These are phyloP conservation scores for Thyatira batis DNA, from an alignment of 2,888 invertebrate species.

Conservation along the genomic window DNA sequence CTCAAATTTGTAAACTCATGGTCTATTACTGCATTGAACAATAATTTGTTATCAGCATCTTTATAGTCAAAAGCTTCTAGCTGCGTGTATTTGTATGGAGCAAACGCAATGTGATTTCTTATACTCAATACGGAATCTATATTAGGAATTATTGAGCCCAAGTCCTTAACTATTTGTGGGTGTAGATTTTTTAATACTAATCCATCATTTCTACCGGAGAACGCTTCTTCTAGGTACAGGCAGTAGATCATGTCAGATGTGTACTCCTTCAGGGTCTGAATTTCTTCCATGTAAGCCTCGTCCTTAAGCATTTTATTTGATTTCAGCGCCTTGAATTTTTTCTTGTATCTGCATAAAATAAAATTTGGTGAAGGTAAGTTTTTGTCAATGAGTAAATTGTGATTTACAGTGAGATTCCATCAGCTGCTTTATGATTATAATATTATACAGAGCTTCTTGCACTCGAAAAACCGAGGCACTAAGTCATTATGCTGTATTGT, in stretches of 20 bases:
- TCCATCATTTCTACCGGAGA: slow-evolving; percentile 47
- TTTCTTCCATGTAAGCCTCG: slow-evolving; percentile 36
- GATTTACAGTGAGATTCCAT: too few relatives aligned
- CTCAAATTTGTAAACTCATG: slow-evolving; percentile 49
- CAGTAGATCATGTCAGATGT: slow-evolving; percentile 62
- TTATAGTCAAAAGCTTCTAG: slow-evolving; percentile 36
- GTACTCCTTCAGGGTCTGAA: slow-evolving; percentile 47
- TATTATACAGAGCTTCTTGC: too few relatives aligned
- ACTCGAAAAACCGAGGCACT: too few relatives aligned
- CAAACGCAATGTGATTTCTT: slow-evolving; percentile 64
- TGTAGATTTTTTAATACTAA: slow-evolving; percentile 56
- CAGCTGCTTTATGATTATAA: too few relatives aligned
- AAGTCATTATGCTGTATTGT: too few relatives aligned
- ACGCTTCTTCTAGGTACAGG: slow-evolving; percentile 55
- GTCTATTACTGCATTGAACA: slow-evolving; percentile 50
- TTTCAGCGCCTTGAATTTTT: slow-evolving; percentile 45
- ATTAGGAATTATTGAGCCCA: slow-evolving; percentile 52
- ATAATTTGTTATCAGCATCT: slow-evolving; percentile 50
- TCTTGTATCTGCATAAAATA: slow-evolving; percentile 55
- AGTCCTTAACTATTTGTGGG: slow-evolving; percentile 52
- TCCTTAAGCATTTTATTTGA: slow-evolving; percentile 34
- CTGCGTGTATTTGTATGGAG: slow-evolving; percentile 56
- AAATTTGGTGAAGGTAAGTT: slow-evolving; percentile 7
- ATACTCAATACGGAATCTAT: slow-evolving; percentile 58
- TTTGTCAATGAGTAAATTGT: too few relatives aligned